Evolutionary conservation across 2,888 invertebrate species (phyloP).

Genomic region (Phlogophora meticulosa): DNA sequence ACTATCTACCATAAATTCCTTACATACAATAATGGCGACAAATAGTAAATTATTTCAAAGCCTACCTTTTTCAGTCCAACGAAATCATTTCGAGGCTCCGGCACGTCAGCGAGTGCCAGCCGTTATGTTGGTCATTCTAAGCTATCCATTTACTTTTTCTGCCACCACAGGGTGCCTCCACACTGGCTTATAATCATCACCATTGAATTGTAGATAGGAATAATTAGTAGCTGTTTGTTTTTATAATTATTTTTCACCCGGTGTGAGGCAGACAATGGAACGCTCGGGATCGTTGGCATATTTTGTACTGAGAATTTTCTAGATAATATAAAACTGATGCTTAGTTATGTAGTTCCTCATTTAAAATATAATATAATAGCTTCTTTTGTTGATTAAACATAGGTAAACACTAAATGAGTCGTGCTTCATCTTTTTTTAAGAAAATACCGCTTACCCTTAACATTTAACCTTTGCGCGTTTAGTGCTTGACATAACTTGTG

Average conservation of each 20-base stretch:
- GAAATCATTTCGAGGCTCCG: conserved; percentile 25
- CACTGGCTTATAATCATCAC: conserved; percentile 71
- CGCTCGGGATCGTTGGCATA: conserved; percentile 24
- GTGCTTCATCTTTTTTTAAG: too few relatives aligned
- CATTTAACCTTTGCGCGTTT: too few relatives aligned
- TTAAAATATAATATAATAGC: neutral
- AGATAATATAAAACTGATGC: neutral
- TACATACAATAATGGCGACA: conserved; percentile 3
- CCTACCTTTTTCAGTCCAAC: conserved; percentile 4
- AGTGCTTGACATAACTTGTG: too few relatives aligned
- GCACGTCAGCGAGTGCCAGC: neutral
- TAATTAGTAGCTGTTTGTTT: conserved; percentile 68
- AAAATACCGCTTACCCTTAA: too few relatives aligned
- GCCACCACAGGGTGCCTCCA: conserved; percentile 74
- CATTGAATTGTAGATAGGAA: conserved; percentile 78
- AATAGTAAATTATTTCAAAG: conserved; percentile 14
- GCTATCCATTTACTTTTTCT: conserved; percentile 74
- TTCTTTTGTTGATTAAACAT: neutral
- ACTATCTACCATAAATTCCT: neutral
- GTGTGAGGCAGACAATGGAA: conserved; percentile 38
- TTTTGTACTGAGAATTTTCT: conserved; percentile 3
- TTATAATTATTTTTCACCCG: conserved; percentile 57
- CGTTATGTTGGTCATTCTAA: conserved; percentile 47
- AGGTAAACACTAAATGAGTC: too few relatives aligned
- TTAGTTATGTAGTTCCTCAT: conserved; percentile 1